Conservation (phyloP, 2,888 invertebrate species). For the Fragum fragum region DNA sequence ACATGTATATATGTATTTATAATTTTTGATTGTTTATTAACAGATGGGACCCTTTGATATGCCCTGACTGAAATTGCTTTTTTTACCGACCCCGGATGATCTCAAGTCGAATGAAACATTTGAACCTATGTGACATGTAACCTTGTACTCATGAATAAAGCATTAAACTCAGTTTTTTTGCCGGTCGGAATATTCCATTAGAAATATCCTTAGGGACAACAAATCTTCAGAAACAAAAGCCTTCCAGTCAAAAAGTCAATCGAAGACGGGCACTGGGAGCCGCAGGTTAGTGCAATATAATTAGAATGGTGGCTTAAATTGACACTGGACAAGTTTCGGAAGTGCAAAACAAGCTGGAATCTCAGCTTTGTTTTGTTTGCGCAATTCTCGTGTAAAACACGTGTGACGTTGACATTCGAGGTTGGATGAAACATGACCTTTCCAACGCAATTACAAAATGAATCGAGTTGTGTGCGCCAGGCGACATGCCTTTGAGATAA, state of each 20-base stretch:
- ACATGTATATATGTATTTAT: too few species aligned
- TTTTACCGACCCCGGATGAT: background rate
- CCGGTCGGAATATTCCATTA: slow-evolving; percentile 33
- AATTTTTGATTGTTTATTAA: too few species aligned
- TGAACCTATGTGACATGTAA: slow-evolving; percentile 33
- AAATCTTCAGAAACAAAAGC: slow-evolving; percentile 14
- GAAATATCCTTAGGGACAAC: slow-evolving; percentile 31
- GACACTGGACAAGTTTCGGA: slow-evolving; percentile 13
- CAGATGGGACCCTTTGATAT: too few species aligned
- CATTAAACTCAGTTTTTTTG: slow-evolving; percentile 26
- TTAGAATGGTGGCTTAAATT: slow-evolving; percentile 37
- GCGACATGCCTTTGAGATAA: slow-evolving; percentile 11
- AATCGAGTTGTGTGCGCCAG: background rate
- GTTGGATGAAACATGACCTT: slow-evolving; percentile 26
- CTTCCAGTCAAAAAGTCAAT: slow-evolving; percentile 9
- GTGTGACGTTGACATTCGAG: slow-evolving; percentile 7
- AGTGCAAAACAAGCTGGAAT: slow-evolving; percentile 22
- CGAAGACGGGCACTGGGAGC: slow-evolving; percentile 14
- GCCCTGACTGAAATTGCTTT: background rate
- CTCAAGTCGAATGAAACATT: slow-evolving; percentile 1
- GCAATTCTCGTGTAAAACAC: slow-evolving; percentile 22
- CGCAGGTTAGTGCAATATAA: slow-evolving; percentile 31
- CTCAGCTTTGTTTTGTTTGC: slow-evolving; percentile 25
- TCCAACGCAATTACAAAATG: slow-evolving; percentile 14
- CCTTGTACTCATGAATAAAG: slow-evolving; percentile 37